Evolutionary conservation across 2,797 vertebrate genomes (phyloP), one percentile per base, ranked within the genome.

Genomic region (Triplophysa bombifrons): DNA sequence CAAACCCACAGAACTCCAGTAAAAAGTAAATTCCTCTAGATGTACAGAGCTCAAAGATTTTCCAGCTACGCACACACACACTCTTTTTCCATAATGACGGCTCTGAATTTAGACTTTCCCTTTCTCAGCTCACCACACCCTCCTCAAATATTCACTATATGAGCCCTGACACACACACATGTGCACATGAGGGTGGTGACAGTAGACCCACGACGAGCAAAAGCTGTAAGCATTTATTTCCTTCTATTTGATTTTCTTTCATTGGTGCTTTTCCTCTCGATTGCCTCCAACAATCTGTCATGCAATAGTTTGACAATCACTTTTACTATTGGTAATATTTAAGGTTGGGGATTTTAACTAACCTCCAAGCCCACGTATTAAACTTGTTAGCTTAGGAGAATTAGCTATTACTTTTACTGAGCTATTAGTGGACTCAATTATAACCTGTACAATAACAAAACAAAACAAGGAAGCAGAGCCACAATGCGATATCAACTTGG

Each of bases 71-170:
- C 48, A 65, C 22, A 16, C 58, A 70, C 58, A 70, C 44, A 61
- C 44, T n/a, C 2, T 3, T 30, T 58, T 25, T 19, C 16, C 20
- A 44, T 68, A 78, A 82, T 70, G 51, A 74, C 17, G 27, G 25
- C 60, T 50, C 65, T 71, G 74, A 77, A 78, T 78, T 38, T 78
- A 74, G 71, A 81, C 79, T 84, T 81, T 84, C 71, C 56, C 58
- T 68, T 83, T 83, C 70, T 72, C 46, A 46, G 48, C 19, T 77
- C 79, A 78, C 78, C 82, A 74, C 78, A 74, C 82, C 82, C 82
- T 78, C 53, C 70, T 50, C 46, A 78, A 51, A 84, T 64, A 84
- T 81, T 53, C 72, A 72, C 46, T 71, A 69, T 69, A 63, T 44
- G 30, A 50, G 14, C 22, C 22, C 27, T 17, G 46, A 51, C 27